Base-by-base conservation (phyloP, 2,888 invertebrate genomes). In the Teinopalpus imperialis region DNA sequence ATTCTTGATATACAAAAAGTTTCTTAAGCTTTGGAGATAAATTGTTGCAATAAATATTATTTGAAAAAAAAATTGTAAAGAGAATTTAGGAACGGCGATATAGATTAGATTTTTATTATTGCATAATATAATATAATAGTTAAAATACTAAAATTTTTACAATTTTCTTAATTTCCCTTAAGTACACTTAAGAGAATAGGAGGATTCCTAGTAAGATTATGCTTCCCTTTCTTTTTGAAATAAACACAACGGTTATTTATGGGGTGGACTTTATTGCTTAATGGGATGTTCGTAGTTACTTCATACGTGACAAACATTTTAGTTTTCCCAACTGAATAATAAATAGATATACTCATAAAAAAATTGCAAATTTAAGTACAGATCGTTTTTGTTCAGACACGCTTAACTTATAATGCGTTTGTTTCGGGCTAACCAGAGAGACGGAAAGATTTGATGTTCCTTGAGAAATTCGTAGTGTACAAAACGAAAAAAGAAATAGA, bases 281-380 rank as follows among this genome's bases (percentile, higher is more conserved):
- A 46, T 46, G 30, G 46, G 29, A 23, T 29, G 10, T 41, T 32
- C 30, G 41, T 40, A 46, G 34, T 46, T 46, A 46, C 30, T 29
- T 10, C 41, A 29, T 40, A 35, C 46, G 18, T 30, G 23, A 30
- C 30, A 30, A 34, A 46, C 34, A 46, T 41, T 46, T 46, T 35
- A 41, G 21, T 46, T 35, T 29, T 30, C 46, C 46, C 46, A 18
- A 14, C 23, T 30, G 46, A 35, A 41, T 46, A 41, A 46, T 46
- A 46, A 42, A 34, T 6, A n/a, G 26, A 29, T 29, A 41, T n/a
- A n/a, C n/a, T n/a, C n/a, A n/a, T 20, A 13, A 29, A 13, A 24
- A 34, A 41, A 34, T 40, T 45, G 45, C 45, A 45, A 21, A 40
- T 40, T 45, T 39, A 40, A 29, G 21, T 37, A 39, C 18, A n/a